phyloP scores from a whole-genome alignment of 2,113 vertebrate species.

The Elachura formosa region DNA sequence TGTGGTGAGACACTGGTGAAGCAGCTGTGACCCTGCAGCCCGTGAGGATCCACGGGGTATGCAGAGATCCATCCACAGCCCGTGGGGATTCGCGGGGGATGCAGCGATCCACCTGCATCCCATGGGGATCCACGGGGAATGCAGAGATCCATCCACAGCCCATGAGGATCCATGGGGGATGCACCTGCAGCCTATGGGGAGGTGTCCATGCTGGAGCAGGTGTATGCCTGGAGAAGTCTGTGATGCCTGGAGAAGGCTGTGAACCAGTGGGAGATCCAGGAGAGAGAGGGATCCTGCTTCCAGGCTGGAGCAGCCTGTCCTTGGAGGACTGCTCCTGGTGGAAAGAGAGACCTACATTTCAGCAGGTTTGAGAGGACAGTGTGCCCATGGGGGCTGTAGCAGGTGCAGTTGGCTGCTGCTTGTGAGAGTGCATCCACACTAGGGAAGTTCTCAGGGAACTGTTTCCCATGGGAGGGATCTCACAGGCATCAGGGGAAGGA shows the following conservation, averaged over 20 bases:
- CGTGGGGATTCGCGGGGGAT: not conserved
- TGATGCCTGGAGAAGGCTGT: not conserved
- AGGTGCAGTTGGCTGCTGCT: not conserved
- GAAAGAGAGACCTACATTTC: accelerated
- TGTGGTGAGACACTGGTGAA: not conserved
- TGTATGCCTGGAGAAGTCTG: not conserved
- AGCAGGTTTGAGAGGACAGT: not conserved
- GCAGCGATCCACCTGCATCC: not conserved
- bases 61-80: not conserved
- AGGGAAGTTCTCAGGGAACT: accelerated
- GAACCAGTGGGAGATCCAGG: accelerated
- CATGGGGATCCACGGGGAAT: not conserved
- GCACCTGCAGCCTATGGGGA: not conserved
- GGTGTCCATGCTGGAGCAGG: accelerated
- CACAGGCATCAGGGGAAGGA: not conserved
- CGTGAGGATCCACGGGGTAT: not conserved
- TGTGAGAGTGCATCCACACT: accelerated
- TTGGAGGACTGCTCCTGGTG: accelerated
- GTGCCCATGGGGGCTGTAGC: accelerated
- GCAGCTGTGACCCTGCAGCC: not conserved
- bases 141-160: not conserved
- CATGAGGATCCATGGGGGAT: accelerated
- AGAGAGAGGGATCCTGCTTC: not conserved
- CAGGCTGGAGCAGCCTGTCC: not conserved
- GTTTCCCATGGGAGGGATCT: accelerated